Evolutionary conservation across 2,797 vertebrate species (phyloP).

Genomic region (Limosa lapponica): DNA sequence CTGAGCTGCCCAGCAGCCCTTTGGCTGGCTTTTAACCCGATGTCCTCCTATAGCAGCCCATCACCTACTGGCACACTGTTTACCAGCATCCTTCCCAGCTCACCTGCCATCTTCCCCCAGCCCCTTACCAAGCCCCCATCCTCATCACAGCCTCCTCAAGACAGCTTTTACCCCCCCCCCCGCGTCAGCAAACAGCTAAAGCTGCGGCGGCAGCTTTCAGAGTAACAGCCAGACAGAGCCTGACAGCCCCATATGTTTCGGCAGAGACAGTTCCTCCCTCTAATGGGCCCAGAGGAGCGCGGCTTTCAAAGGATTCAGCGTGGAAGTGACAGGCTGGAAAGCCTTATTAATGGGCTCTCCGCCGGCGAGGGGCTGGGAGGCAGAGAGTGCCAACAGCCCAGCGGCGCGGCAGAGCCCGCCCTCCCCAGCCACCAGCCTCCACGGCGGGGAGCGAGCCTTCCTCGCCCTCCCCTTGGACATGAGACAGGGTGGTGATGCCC

Average conservation of each 20-base stretch:
- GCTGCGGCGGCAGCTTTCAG: neutral
- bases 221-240: conserved; percentile 31
- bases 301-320: conserved; percentile 71
- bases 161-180: neutral
- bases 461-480: neutral
- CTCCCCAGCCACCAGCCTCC: neutral
- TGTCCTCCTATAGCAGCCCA: neutral
- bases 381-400: neutral
- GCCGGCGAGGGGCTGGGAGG: neutral
- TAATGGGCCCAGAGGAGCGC: conserved; percentile 69
- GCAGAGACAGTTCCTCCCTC: conserved; percentile 45
- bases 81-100: neutral
- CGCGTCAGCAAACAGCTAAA: neutral
- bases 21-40: neutral
- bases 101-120: neutral
- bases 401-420: neutral
- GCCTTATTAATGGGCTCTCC: conserved; percentile 65
- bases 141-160: neutral
- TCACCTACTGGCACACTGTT: neutral
- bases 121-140: neutral
- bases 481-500: neutral
- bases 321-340: conserved; percentile 68
- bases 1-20: neutral
- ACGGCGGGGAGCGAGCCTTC: accelerated
- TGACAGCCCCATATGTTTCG: conserved; percentile 63